Percentiles rank a stretch among this genome's conserved stretches.
Evolutionary conservation across 2,888 invertebrate species (phyloP).

Genomic region (Uloborus plumipes): DNA sequence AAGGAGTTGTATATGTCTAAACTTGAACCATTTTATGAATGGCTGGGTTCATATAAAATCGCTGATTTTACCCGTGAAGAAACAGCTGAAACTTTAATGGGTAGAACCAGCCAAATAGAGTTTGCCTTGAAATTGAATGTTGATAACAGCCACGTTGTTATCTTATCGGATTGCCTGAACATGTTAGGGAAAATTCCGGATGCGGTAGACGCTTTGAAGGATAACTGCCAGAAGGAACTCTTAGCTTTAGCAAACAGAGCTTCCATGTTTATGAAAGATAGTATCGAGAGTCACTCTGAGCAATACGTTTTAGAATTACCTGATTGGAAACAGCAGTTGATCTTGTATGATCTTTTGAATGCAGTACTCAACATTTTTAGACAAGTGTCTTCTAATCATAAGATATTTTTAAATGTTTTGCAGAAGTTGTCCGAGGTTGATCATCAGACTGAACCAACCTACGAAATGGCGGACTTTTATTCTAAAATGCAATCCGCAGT

Average conservation of each 20-base stretch:
- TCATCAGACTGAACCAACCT: neutral
- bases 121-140: slow-evolving; percentile 7
- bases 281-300: slow-evolving; percentile 20
- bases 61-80: slow-evolving; percentile 22
- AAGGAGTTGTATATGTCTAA: slow-evolving; percentile 35
- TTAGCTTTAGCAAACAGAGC: slow-evolving; percentile 12
- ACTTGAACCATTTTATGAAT: neutral
- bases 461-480: slow-evolving; percentile 30
- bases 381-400: slow-evolving; percentile 27
- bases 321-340: slow-evolving; percentile 11
- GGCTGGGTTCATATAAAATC: neutral
- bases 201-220: slow-evolving; percentile 34
- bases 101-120: neutral
- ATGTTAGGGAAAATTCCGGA: slow-evolving; percentile 28
- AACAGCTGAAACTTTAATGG: neutral
- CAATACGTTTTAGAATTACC: slow-evolving; percentile 24
- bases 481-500: slow-evolving; percentile 35
- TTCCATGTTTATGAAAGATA: slow-evolving; percentile 34
- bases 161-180: slow-evolving; percentile 30
- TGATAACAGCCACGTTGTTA: slow-evolving; percentile 12
- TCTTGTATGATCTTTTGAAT: slow-evolving; percentile 32
- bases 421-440: neutral
- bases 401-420: slow-evolving; percentile 22
- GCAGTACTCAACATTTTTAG: slow-evolving; percentile 26
- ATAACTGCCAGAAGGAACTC: slow-evolving; percentile 33